A percentile compares a stretch with the other conserved stretches of the same genome.
These are phyloP conservation scores for Lagocephalus sceleratus DNA, from an alignment of 2,797 vertebrate species.

Conservation along the genomic window DNA sequence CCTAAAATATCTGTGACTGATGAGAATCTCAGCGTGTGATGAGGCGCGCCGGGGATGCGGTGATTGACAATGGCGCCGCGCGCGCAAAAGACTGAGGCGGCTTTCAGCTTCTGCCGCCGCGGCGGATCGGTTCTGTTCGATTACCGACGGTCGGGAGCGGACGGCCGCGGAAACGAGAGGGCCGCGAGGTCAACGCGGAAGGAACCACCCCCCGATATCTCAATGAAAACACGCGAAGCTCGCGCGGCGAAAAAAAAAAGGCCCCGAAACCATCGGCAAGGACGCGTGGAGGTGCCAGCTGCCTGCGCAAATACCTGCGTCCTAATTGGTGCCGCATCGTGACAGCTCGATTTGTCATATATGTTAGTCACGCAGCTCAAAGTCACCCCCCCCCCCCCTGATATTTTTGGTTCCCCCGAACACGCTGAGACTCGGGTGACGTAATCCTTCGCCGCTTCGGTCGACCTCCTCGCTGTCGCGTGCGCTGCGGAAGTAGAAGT, in stretches of 20 bases:
- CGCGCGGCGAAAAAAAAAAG: no score
- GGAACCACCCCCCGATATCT: conserved; percentile 3
- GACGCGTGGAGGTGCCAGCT: no score
- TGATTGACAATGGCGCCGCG: conserved; percentile 18
- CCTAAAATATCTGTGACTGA: conserved; percentile 51
- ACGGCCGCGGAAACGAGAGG: no score
- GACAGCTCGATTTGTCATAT: conserved; percentile 53
- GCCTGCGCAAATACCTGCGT: conserved; percentile 40
- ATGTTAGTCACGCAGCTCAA: background rate
- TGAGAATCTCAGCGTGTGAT: conserved; percentile 35
- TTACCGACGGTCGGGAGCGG: conserved; percentile 5
- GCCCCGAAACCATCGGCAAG: no score
- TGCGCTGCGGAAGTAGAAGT: background rate
- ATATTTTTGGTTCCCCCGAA: conserved; percentile 42
- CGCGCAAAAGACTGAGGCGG: no score
- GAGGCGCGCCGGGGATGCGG: conserved; percentile 12
- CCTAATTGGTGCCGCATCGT: conserved; percentile 35
- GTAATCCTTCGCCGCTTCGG: conserved; percentile 25
- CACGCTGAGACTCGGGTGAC: conserved; percentile 37
- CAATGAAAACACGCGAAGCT: conserved; percentile 16
- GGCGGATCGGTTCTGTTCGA: conserved; percentile 16
- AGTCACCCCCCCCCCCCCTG: no score
- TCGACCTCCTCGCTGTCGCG: background rate
- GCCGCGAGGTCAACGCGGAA: background rate
- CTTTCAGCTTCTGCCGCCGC: conserved; percentile 3